Evolutionary conservation across 2,888 invertebrate species (phyloP).

Genomic region (Pomacea canaliculata): DNA sequence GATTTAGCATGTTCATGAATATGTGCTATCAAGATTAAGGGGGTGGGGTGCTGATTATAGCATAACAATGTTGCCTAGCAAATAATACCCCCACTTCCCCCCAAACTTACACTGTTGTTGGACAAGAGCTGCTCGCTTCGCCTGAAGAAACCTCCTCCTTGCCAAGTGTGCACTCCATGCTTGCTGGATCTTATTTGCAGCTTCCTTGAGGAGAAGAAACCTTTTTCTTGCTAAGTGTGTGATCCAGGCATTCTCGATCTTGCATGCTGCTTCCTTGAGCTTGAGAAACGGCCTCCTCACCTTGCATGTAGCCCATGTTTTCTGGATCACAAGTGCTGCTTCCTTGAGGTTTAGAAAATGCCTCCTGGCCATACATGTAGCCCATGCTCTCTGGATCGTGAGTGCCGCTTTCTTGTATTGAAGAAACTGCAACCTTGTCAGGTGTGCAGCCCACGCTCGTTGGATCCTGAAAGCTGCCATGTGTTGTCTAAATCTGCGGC

Average conservation of each 20-base stretch:
- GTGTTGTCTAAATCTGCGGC: conserved; percentile 12
- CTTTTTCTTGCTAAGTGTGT: not conserved
- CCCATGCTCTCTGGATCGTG: conserved; percentile 26
- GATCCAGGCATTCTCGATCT: conserved; percentile 23
- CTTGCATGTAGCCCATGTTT: too few species aligned
- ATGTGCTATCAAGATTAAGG: too few species aligned
- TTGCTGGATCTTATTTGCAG: too few species aligned
- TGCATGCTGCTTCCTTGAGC: not conserved
- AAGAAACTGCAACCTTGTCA: conserved; percentile 1
- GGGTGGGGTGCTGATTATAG: too few species aligned
- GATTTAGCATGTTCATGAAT: too few species aligned
- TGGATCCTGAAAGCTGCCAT: conserved; percentile 22
- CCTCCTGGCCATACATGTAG: conserved; percentile 5
- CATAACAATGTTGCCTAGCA: too few species aligned
- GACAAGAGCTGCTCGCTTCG: too few species aligned
- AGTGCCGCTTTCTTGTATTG: conserved; percentile 21
- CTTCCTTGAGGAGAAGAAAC: conserved; percentile 7
- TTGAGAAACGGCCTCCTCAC: too few species aligned
- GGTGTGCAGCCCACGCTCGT: conserved; percentile 36
- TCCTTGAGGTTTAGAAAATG: conserved; percentile 6
- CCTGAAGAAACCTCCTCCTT: too few species aligned
- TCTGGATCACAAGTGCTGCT: not conserved
- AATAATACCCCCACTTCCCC: too few species aligned
- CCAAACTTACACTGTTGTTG: too few species aligned
- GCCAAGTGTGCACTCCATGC: too few species aligned